Evolutionary conservation across 2,797 vertebrate species (phyloP).

Genomic region (Rhinoraja longicauda): DNA sequence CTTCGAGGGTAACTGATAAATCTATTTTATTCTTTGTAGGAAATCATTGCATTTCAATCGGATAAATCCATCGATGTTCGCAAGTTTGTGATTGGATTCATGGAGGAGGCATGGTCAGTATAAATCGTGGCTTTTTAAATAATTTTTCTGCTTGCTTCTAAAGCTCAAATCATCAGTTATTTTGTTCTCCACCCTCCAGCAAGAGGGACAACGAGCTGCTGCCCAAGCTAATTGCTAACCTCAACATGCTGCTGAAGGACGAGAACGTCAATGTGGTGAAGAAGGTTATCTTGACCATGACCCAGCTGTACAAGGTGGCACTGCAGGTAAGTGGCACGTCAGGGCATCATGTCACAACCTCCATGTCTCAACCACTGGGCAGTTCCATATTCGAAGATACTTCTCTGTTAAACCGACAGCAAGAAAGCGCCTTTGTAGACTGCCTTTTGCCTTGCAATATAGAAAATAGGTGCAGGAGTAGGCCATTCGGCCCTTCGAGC

Average conservation of each 20-base stretch:
- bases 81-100: slow-evolving; percentile 90
- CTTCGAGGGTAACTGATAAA: background rate
- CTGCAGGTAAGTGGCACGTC: slow-evolving; percentile 64
- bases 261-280: slow-evolving; percentile 94
- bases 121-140: background rate
- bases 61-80: slow-evolving; percentile 86
- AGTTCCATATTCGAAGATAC: background rate
- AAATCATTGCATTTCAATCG: slow-evolving; percentile 88
- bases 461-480: too few relatives aligned
- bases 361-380: fast-evolving
- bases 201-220: slow-evolving; percentile 88
- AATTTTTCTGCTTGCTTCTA: too few relatives aligned
- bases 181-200: slow-evolving; percentile 53
- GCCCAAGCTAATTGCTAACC: slow-evolving; percentile 80
- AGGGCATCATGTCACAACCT: background rate
- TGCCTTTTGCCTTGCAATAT: too few relatives aligned
- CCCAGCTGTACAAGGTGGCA: slow-evolving; percentile 85
- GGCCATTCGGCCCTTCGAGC: too few relatives aligned
- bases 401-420: too few relatives aligned
- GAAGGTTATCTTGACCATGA: slow-evolving; percentile 87
- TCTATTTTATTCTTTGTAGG: slow-evolving; percentile 53
- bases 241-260: slow-evolving; percentile 85
- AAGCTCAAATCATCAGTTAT: background rate
- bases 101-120: slow-evolving; percentile 85
- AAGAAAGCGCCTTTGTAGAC: too few relatives aligned